Evolutionary conservation across 1,140 invertebrate species (phyloP).

Genomic region (Eumaeus atala): DNA sequence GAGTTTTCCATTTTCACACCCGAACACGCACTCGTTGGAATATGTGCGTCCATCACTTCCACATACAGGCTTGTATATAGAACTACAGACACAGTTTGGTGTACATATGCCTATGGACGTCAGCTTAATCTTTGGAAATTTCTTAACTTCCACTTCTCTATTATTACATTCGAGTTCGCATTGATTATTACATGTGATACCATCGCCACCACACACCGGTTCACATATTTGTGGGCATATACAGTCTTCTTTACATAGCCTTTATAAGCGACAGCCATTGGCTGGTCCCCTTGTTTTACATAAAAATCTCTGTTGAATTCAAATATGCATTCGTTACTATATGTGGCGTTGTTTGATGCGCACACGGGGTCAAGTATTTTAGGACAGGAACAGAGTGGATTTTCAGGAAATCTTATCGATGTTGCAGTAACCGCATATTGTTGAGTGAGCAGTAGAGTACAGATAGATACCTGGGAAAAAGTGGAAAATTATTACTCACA

Average conservation of each 20-base stretch:
- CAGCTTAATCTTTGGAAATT: constrained; percentile 12
- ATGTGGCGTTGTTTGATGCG: constrained; percentile 29
- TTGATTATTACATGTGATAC: constrained; percentile 38
- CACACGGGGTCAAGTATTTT: constrained; percentile 24
- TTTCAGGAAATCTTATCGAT: background rate
- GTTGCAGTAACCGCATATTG: constrained; percentile 1
- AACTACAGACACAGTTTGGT: constrained; percentile 19
- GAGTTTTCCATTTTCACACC: constrained; percentile 27
- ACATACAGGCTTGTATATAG: constrained; percentile 27
- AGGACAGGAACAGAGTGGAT: constrained; percentile 16
- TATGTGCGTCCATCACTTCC: constrained; percentile 30
- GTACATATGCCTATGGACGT: constrained; percentile 19
- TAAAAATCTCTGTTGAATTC: constrained; percentile 23
- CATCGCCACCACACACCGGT: constrained; percentile 45
- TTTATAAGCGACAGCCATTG: constrained; percentile 34
- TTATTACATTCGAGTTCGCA: constrained; percentile 41
- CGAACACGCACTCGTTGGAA: constrained; percentile 24
- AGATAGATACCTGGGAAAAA: no score
- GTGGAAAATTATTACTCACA: no score
- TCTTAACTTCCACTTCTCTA: constrained; percentile 11
- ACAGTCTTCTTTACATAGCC: constrained; percentile 77
- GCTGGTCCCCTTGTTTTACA: constrained; percentile 8
- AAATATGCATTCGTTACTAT: constrained; percentile 28
- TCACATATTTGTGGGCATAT: constrained; percentile 21
- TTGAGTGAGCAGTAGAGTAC: no score